These are phyloP conservation scores for Pseudonaja textilis DNA, from an alignment of 2,113 vertebrate species.

Conservation along the genomic window DNA sequence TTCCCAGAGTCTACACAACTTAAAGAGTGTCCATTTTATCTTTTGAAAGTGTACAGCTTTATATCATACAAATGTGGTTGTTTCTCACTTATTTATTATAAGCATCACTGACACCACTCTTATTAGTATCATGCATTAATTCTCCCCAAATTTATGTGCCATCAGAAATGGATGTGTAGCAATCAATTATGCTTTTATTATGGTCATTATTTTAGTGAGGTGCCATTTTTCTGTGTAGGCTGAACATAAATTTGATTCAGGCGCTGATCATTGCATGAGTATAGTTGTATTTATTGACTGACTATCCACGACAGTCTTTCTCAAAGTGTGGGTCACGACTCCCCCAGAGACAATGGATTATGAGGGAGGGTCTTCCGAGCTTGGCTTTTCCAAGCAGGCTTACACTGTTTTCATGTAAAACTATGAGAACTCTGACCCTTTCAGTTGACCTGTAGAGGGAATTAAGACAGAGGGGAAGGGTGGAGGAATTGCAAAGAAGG, in stretches of 20 bases:
- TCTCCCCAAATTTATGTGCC: background rate
- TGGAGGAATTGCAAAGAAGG: background rate
- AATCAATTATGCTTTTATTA: background rate
- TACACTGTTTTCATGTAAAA: background rate
- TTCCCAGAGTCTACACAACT: fast-evolving
- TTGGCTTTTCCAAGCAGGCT: background rate
- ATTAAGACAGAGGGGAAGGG: background rate
- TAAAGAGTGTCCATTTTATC: background rate
- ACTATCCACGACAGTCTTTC: background rate
- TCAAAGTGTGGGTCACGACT: background rate
- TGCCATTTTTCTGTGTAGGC: background rate
- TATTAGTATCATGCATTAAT: background rate
- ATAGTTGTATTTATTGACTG: background rate
- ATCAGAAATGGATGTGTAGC: background rate
- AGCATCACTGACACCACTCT: background rate
- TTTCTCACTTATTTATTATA: fast-evolving
- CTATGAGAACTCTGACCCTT: background rate
- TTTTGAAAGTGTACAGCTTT: background rate
- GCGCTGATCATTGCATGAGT: background rate
- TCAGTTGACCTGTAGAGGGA: background rate
- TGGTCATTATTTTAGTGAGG: background rate
- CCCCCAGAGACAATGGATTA: background rate
- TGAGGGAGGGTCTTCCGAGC: background rate
- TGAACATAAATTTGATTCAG: background rate
- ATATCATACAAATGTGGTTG: background rate